These are phyloP conservation scores for Stenodema calcarata DNA, from an alignment of 2,888 invertebrate species.

Conservation along the genomic window DNA sequence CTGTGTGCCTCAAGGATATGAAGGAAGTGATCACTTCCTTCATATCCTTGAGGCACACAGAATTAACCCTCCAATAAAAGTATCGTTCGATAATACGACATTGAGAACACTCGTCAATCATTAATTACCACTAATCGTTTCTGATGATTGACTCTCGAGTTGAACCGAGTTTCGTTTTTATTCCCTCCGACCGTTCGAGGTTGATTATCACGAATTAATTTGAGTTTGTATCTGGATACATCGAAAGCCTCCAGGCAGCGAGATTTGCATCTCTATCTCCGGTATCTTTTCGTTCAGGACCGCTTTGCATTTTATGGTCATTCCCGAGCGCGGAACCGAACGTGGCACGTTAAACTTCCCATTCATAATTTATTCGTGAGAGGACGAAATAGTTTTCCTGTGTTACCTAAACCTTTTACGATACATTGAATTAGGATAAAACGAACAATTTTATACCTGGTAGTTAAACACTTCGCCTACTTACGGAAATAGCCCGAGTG, in stretches of 20 bases:
- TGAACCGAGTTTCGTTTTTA: neutral
- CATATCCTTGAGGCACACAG: neutral
- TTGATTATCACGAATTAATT: constrained; percentile 16
- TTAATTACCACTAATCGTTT: neutral
- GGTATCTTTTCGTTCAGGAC: constrained; percentile 1
- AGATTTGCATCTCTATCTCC: constrained; percentile 41
- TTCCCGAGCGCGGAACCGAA: neutral
- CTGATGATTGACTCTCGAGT: neutral
- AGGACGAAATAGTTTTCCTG: too few relatives aligned
- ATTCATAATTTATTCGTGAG: neutral
- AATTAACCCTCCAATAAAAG: neutral
- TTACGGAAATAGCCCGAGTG: too few relatives aligned
- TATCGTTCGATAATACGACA: neutral
- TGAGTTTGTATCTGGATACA: constrained; percentile 27
- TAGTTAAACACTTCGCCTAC: too few relatives aligned
- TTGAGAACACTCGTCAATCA: neutral
- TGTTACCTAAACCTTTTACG: too few relatives aligned
- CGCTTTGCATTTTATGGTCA: constrained; percentile 36
- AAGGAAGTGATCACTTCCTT: neutral
- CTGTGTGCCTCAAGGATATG: neutral
- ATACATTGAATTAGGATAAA: too few relatives aligned
- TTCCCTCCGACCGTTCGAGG: neutral
- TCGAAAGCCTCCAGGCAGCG: constrained; percentile 24
- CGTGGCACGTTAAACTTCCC: neutral
- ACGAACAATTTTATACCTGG: too few relatives aligned